phyloP scores from a whole-genome alignment of 1,140 invertebrate species.

The Halesus radiatus region DNA sequence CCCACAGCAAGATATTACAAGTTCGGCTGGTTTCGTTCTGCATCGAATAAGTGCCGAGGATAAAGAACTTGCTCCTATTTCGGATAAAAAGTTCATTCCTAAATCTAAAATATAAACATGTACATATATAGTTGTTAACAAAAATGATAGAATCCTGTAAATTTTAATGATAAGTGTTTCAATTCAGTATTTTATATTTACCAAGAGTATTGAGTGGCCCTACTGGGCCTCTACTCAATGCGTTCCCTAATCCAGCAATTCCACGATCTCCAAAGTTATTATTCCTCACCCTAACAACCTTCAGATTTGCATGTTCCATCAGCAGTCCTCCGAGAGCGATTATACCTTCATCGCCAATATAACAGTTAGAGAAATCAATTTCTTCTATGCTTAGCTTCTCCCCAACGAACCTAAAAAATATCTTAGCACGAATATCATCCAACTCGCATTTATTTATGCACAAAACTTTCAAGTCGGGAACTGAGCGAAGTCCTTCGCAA shows the following conservation, averaged over 20 bases:
- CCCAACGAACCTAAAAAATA: conserved; percentile 64
- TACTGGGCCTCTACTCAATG: neutral
- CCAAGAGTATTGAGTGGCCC: conserved; percentile 16
- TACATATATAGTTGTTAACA: no score
- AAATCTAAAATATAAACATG: conserved; percentile 60
- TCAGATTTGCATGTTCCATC: conserved; percentile 63
- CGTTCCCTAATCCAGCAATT: conserved; percentile 65
- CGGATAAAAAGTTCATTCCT: conserved; percentile 65
- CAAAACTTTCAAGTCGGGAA: conserved; percentile 62
- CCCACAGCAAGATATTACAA: conserved; percentile 60
- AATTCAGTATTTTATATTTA: conserved; percentile 19
- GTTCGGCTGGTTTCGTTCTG: conserved; percentile 66
- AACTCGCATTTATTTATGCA: conserved; percentile 66
- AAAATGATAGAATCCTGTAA: no score
- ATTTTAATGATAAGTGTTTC: no score
- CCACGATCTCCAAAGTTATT: conserved; percentile 66
- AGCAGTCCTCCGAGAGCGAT: conserved; percentile 66
- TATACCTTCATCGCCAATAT: conserved; percentile 67
- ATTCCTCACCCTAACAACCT: conserved; percentile 63
- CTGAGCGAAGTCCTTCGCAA: conserved; percentile 63
- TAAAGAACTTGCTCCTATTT: conserved; percentile 65
- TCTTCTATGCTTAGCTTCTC: conserved; percentile 66
- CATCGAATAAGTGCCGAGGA: conserved; percentile 66
- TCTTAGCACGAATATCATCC: conserved; percentile 64
- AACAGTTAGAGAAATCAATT: conserved; percentile 68